Base-by-base conservation (phyloP, 2,888 invertebrate genomes). In the Meteorus cinctellus region DNA sequence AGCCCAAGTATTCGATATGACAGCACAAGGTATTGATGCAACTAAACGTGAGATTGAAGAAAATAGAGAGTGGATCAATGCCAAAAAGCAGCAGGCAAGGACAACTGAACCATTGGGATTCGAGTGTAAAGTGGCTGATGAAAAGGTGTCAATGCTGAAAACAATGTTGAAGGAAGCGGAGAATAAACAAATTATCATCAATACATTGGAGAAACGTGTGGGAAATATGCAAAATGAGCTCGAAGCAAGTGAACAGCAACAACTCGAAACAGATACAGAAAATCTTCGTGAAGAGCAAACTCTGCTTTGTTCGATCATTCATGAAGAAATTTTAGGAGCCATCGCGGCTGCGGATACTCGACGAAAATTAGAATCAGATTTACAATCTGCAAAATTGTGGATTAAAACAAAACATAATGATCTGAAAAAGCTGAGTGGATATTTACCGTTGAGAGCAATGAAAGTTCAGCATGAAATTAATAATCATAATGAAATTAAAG, bases 401-500 rank as follows among this genome's bases (percentile, higher is more conserved):
- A 90, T 98, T 0, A 95, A 95, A 86, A 90, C 93, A 0, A 96
- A 96, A 89, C 91, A 93, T 68, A 93, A 94, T 45, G 95, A 96
- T 84, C 92, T 96, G 19, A 93, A 94, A 79, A 95, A 95, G 84
- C 90, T 94, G 12, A 94, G 94, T 27, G 94, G 94, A 0, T 94
- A 95, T 84, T 92, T 95, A 68, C 96, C 97, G 1, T 89, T 98
- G n/a, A 93, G 94, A 87, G 94, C 96, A 0, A 90, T 92, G 16
- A 95, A 95, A 84, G 94, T 97, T n/a, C 96, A 97, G 85, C 94
- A 94, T 86, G 95, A 96, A 86, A 93, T 96, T 45, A 92, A 92
- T 27, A 92, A 94, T 76, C 94, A 95, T 85, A 95, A 94, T 89
- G 93, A 93, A 82, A 92, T 96, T 81, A 94, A 95, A 83, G 91